Evolutionary conservation across 1,140 invertebrate species (phyloP).

Genomic region (Drosophila kohkoa): DNA sequence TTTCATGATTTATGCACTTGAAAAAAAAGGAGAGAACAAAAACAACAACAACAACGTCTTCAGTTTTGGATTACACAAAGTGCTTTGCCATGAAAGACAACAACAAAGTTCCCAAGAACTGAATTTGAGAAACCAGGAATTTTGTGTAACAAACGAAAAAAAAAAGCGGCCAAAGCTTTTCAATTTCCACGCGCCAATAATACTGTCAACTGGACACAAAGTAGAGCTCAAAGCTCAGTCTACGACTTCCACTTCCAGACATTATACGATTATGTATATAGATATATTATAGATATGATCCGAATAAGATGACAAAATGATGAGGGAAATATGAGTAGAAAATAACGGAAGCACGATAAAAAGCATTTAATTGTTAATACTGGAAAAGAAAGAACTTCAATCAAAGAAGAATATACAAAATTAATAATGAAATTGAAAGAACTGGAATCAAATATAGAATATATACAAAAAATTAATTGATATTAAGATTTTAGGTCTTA

Average conservation of each 20-base stretch:
- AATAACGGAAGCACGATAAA: too few species aligned
- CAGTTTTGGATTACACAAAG: constrained; percentile 58
- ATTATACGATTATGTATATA: not conserved
- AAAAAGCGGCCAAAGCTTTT: constrained; percentile 12
- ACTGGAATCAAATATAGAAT: too few species aligned
- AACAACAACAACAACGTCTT: constrained; percentile 19
- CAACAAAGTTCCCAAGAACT: constrained; percentile 59
- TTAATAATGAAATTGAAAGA: too few species aligned
- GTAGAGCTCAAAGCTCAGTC: constrained; percentile 6
- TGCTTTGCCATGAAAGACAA: constrained; percentile 1
- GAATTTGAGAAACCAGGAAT: constrained; percentile 65
- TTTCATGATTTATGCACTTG: constrained; percentile 54
- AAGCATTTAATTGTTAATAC: too few species aligned
- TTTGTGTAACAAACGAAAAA: constrained; percentile 25
- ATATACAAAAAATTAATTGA: too few species aligned
- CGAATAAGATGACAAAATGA: not conserved
- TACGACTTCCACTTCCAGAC: constrained; percentile 10
- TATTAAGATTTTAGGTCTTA: too few species aligned
- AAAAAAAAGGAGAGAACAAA: constrained; percentile 11
- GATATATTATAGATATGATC: not conserved
- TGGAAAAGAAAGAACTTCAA: too few species aligned
- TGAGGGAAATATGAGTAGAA: too few species aligned
- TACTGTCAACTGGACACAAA: constrained; percentile 32
- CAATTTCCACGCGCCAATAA: constrained; percentile 48
- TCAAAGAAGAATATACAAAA: too few species aligned